Evolutionary conservation across 2,113 vertebrate species (phyloP).

Genomic region (Apus apus): DNA sequence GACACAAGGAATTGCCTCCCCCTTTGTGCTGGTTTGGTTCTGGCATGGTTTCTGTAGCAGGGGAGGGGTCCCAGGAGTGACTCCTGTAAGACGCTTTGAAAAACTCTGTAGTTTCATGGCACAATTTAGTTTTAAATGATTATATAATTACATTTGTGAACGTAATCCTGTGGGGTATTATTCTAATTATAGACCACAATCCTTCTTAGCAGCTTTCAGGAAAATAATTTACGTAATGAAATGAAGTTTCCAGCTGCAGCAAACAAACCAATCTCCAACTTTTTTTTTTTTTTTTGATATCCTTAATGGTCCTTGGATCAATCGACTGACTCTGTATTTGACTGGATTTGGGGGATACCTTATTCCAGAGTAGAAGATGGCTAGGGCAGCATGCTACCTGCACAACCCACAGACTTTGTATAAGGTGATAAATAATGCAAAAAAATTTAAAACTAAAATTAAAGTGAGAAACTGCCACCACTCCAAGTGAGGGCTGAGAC

Average conservation of each 20-base stretch:
- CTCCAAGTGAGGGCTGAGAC: background rate
- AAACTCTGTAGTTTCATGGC: constrained; percentile 29
- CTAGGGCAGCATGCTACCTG: background rate
- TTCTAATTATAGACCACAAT: constrained; percentile 79
- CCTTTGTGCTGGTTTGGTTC: too few species aligned
- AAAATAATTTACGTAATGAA: constrained; percentile 75
- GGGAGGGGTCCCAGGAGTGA: too few species aligned
- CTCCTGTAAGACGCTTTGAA: background rate
- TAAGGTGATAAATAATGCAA: background rate
- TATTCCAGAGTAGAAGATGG: background rate
- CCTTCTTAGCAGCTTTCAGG: constrained; percentile 74
- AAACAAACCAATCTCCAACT: constrained; percentile 49
- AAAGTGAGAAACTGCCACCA: background rate
- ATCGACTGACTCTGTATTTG: background rate
- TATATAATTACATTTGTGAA: constrained; percentile 79
- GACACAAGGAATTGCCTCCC: too few species aligned
- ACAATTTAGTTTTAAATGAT: constrained; percentile 68
- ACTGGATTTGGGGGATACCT: background rate
- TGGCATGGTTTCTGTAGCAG: too few species aligned
- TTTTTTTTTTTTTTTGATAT: constrained; percentile 9
- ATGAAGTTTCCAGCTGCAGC: constrained; percentile 62
- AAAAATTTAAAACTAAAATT: background rate
- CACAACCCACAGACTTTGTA: background rate
- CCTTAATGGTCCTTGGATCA: background rate
- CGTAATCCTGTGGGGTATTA: constrained; percentile 74